phyloP scores from a whole-genome alignment of 1,140 invertebrate genomes.

The Heliconius melpomene region DNA sequence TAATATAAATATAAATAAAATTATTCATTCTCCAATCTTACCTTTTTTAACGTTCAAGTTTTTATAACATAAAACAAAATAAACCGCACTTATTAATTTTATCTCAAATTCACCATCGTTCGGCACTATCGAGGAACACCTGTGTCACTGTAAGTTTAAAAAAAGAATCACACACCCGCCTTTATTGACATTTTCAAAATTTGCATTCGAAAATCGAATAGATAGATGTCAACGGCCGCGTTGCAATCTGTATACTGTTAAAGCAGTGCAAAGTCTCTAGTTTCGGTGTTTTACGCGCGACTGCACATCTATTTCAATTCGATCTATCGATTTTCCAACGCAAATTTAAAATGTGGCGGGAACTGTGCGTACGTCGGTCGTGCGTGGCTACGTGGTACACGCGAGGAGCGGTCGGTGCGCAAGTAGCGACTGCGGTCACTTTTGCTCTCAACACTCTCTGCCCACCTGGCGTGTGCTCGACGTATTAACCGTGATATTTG shows the following conservation, averaged over 20 bases:
- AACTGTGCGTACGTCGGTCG: slow-evolving; percentile 69
- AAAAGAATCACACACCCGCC: slow-evolving; percentile 70
- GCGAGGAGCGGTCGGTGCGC: slow-evolving; percentile 70
- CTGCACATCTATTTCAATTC: slow-evolving; percentile 63
- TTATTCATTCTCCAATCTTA: slow-evolving; percentile 52
- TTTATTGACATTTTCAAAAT: slow-evolving; percentile 60
- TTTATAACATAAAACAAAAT: slow-evolving; percentile 46
- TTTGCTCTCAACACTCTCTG: slow-evolving; percentile 61
- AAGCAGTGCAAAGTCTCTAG: slow-evolving; percentile 54
- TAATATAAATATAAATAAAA: slow-evolving; percentile 45
- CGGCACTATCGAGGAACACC: slow-evolving; percentile 66
- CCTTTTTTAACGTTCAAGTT: slow-evolving; percentile 49
- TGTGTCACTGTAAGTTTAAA: slow-evolving; percentile 64
- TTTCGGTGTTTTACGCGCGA: slow-evolving; percentile 64
- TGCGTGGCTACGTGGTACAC: slow-evolving; percentile 57
- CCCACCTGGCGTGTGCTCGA: slow-evolving; percentile 66
- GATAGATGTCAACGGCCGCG: slow-evolving; percentile 68
- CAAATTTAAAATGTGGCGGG: slow-evolving; percentile 75
- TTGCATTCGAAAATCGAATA: slow-evolving; percentile 56
- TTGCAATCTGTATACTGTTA: slow-evolving; percentile 68
- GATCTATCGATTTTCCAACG: slow-evolving; percentile 60
- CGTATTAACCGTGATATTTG: slow-evolving; percentile 68
- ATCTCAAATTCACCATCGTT: slow-evolving; percentile 76
- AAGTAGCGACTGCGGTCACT: slow-evolving; percentile 70
- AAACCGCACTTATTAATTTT: slow-evolving; percentile 62